Base-by-base conservation (phyloP, 2,113 vertebrate genomes). In the Nyctibius bracteatus region DNA sequence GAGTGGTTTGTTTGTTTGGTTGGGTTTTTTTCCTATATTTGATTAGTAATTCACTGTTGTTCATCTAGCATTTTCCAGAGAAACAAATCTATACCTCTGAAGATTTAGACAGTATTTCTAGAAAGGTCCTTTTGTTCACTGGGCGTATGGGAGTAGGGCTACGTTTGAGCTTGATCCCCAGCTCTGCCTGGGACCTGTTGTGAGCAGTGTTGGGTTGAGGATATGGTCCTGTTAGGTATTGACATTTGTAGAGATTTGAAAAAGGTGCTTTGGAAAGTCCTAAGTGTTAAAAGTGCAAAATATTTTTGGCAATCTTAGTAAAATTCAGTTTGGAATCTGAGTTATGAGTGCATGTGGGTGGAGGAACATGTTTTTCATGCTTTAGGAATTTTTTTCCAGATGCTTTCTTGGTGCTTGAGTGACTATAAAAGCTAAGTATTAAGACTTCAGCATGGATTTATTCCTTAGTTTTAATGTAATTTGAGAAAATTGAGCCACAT, bases 361-460 rank as follows among this genome's bases (percentile, higher is more conserved):
- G 97, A 97, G 96, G 88, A 97, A 94, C 93, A 49, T 92, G 91
- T 80, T 97, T 96, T 95, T 97, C 96, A 95, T 97, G 92, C 94
- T 96, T 95, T 35, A 96, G 96, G 88, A 96, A 97, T 96, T 95
- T 88, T 92, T 96, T 96, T 96, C 95, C 96, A 97, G 95, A 97
- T 97, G 95, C 95, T 96, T 95, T 95, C 67, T 82, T 13, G 3
- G 81, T 74, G 65, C 86, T 93, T 88, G 95, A 23, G 77, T 89
- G 92, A 85, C 92, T 89, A 15, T 67, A 67, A 92, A 79, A 96
- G 80, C n/a, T 6, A 79, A 90, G 79, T 81, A 54, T 92, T 67
- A 67, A 80, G 73, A 44, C 75, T 92, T 73, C 58, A 87, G 46
- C 47, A 22, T 73, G 71, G 73, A 87, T 92, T 66, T 72, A 71